A percentile compares a stretch with the other conserved stretches of the same genome.
These are phyloP conservation scores for Anarrhichthys ocellatus DNA, from an alignment of 2,113 vertebrate genomes.

Conservation along the genomic window DNA sequence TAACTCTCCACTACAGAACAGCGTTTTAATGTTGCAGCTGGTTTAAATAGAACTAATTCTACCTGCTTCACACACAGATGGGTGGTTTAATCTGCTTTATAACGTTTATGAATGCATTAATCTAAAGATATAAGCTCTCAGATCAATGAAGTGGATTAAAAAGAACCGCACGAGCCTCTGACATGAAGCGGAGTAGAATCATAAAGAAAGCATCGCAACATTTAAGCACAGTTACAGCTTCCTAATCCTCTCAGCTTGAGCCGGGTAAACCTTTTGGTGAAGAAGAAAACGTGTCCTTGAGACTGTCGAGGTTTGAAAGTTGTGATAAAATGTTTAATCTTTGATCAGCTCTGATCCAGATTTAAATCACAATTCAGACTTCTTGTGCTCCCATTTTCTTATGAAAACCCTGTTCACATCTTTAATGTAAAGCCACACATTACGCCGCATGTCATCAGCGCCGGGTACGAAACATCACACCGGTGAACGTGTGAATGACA, in stretches of 20 bases:
- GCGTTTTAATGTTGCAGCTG: too few species aligned
- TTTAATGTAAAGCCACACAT: not conserved
- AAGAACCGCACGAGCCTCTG: not conserved
- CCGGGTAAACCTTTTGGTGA: too few species aligned
- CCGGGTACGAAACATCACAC: slow-evolving; percentile 22
- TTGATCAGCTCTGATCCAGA: not conserved
- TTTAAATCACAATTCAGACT: not conserved
- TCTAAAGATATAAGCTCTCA: not conserved
- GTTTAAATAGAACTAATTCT: too few species aligned
- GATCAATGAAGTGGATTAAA: not conserved
- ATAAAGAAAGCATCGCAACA: not conserved
- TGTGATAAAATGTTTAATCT: not conserved
- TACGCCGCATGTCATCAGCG: slow-evolving; percentile 50
- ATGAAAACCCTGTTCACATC: not conserved
- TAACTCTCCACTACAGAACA: too few species aligned
- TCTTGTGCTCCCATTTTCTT: not conserved
- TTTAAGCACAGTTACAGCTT: not conserved
- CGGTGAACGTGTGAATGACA: slow-evolving; percentile 23
- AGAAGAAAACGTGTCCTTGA: not conserved
- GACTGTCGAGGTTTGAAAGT: not conserved
- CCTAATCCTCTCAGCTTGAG: not conserved
- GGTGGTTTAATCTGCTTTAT: too few species aligned
- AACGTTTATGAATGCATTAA: too few species aligned
- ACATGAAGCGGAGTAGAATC: not conserved
- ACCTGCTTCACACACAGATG: too few species aligned